These are phyloP conservation scores for Petrolisthes cinctipes DNA, from an alignment of 2,888 invertebrate species.

Conservation along the genomic window DNA sequence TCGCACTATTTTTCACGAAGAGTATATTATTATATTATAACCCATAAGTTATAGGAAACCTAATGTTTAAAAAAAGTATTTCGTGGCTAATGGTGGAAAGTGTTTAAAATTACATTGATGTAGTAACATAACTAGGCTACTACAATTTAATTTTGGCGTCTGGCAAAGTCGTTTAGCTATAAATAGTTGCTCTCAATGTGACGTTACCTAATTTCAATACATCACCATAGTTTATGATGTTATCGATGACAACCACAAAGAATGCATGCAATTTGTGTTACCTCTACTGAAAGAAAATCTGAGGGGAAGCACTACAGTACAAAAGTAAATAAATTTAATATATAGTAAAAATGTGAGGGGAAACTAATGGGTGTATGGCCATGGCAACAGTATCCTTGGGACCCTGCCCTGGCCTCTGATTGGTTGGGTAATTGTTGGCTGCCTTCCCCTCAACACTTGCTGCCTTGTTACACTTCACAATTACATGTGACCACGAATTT, in stretches of 20 bases:
- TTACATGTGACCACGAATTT: background rate
- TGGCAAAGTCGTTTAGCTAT: slow-evolving; percentile 3
- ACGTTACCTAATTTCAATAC: background rate
- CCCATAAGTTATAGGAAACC: too few relatives aligned
- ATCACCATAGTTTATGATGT: background rate
- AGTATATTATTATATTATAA: too few relatives aligned
- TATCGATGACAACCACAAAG: background rate
- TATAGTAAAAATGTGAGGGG: background rate
- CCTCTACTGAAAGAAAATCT: background rate
- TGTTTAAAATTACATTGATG: too few relatives aligned
- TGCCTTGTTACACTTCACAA: background rate
- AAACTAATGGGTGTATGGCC: background rate
- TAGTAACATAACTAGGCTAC: background rate
- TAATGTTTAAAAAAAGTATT: too few relatives aligned
- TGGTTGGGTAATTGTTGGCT: slow-evolving; percentile 13
- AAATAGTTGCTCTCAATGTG: background rate
- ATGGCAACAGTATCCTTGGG: background rate
- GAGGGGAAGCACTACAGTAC: background rate
- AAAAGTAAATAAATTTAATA: background rate
- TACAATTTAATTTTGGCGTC: background rate
- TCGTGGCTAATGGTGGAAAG: too few relatives aligned
- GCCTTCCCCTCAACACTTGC: background rate
- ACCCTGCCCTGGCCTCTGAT: background rate
- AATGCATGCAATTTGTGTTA: background rate
- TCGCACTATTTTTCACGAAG: too few relatives aligned